These are phyloP conservation scores for Callocephalon fimbriatum DNA, from an alignment of 2,113 vertebrate species.

Conservation along the genomic window DNA sequence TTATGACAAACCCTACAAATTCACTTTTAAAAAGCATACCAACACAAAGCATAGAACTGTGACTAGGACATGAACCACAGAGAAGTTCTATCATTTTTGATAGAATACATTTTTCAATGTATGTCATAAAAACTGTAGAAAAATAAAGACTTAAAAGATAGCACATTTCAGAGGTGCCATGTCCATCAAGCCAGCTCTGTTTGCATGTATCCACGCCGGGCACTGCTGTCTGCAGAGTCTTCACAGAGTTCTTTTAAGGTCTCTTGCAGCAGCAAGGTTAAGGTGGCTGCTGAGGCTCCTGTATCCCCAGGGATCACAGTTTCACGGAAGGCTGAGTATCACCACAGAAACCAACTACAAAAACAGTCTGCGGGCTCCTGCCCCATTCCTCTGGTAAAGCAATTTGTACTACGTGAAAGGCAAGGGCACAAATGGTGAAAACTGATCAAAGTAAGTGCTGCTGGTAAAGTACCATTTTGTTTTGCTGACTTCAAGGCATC, in stretches of 20 bases:
- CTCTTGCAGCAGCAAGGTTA: slow-evolving; percentile 60
- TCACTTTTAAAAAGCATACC: not conserved
- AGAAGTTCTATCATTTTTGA: not conserved
- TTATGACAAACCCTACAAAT: not conserved
- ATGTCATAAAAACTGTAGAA: not conserved
- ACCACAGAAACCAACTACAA: slow-evolving; percentile 84
- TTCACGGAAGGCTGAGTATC: slow-evolving; percentile 76
- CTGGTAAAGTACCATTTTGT: slow-evolving; percentile 65
- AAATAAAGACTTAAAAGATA: not conserved
- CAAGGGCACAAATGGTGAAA: slow-evolving; percentile 78
- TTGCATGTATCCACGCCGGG: accelerated
- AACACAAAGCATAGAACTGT: not conserved
- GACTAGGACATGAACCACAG: not conserved
- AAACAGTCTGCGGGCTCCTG: slow-evolving; percentile 79
- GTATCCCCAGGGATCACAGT: slow-evolving; percentile 72
- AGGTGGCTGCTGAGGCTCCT: slow-evolving; percentile 68
- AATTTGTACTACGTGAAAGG: slow-evolving; percentile 76
- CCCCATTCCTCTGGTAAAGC: slow-evolving; percentile 78
- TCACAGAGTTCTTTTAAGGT: slow-evolving; percentile 31
- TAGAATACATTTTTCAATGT: not conserved
- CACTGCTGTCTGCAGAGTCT: not conserved
- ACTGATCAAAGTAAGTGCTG: slow-evolving; percentile 80
- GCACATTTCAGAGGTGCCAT: accelerated
- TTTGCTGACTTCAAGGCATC: slow-evolving; percentile 75
- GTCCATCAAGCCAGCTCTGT: not conserved